A percentile compares a stretch with the other conserved stretches of the same genome.
Conservation (phyloP, 2,888 invertebrate species). For the Sarcophaga subvicina region DNA sequence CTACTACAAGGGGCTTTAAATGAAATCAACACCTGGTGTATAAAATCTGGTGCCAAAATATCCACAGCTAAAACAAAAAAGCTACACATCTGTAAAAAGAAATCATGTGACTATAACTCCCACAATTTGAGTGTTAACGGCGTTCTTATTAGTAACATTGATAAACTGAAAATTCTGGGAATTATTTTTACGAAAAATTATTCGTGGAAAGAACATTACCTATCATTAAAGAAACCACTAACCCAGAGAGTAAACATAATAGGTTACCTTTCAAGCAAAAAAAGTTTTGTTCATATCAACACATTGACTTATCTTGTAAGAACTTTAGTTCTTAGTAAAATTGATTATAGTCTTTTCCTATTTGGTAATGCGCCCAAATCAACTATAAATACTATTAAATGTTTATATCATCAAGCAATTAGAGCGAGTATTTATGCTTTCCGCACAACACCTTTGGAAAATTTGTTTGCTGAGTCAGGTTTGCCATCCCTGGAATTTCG, state of each 20-base stretch:
- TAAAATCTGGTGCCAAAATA: constrained; percentile 40
- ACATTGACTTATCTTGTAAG: constrained; percentile 4
- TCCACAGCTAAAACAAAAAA: constrained; percentile 17
- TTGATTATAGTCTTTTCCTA: constrained; percentile 13
- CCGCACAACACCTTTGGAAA: neutral
- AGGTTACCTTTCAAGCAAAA: constrained; percentile 13
- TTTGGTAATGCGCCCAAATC: constrained; percentile 6
- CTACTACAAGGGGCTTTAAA: constrained; percentile 13
- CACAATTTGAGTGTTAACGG: neutral
- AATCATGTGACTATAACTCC: neutral
- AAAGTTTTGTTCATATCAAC: constrained; percentile 1
- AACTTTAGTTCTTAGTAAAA: constrained; percentile 16
- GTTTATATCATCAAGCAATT: neutral
- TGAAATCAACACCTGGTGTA: constrained; percentile 17
- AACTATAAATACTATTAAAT: constrained; percentile 10
- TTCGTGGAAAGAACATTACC: constrained; percentile 15
- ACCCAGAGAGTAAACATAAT: neutral
- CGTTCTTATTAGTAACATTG: too few species aligned
- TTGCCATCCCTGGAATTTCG: neutral
- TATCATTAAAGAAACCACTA: neutral
- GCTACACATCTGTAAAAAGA: constrained; percentile 27
- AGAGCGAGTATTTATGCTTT: constrained; percentile 1
- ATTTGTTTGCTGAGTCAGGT: neutral
- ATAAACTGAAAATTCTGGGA: neutral
- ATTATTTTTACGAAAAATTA: constrained; percentile 5